Base-by-base conservation (phyloP, 2,797 vertebrate species). In the Hydrocynus forskahlii region DNA sequence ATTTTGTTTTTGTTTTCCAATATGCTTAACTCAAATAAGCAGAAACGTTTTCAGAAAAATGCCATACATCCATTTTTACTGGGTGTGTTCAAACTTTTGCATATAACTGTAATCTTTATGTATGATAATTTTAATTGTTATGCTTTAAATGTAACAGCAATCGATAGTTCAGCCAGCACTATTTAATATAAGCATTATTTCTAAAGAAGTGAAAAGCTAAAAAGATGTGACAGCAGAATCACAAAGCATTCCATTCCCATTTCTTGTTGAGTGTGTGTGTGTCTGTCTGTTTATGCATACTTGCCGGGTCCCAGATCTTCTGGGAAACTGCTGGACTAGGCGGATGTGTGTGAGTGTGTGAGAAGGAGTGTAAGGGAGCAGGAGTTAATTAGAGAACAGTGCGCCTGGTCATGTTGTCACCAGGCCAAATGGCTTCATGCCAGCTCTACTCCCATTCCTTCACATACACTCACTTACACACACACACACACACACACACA, bases 361-460 rank as follows among this genome's bases (percentile, higher is more conserved):
- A 60, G 76, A 40, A 74, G 50, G 45, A 45, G 81, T 76, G 79
- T 76, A 84, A 82, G 81, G 69, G 82, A 81, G 76, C 81, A 84
- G 76, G 82, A 87, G 87, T 87, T 87, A 89, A 90, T 89, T 87
- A 84, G 87, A 84, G 81, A 90, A 85, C 82, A 87, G 82, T 59
- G 71, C 54, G 78, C 85, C 81, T 85, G 63, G 83, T 85, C 84
- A 83, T 80, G 62, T 64, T 88, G 92, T 90, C 88, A 83, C 67
- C 40, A 35, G 35, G 85, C 88, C 91, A 89, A 83, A 79, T 90
- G 92, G 89, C 85, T 4, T 1, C 5, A 68, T 64, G 87, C 89
- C 91, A 88, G 71, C 57, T 57, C 74, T 79, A 70, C 83, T 85
- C 86, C 78, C 76, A 79, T 84, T 78, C 79, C 59, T 62, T 63